Conservation (phyloP, 2,888 invertebrate species). For the Morpho helenor region DNA sequence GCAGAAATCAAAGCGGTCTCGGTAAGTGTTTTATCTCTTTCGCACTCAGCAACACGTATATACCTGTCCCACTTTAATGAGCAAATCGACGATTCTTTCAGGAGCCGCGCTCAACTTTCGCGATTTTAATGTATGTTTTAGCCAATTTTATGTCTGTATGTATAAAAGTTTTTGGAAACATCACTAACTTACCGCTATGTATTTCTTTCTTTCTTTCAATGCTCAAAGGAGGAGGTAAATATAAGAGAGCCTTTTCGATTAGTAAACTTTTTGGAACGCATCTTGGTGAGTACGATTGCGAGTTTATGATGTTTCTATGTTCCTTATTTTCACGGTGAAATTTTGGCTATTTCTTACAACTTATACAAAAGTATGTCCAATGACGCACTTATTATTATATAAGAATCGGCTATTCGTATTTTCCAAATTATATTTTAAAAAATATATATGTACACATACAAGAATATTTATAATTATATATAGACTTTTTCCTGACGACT, state of each 20-base stretch:
- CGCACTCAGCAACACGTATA: slow-evolving; percentile 10
- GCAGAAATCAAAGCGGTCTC: slow-evolving; percentile 95
- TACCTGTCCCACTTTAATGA: slow-evolving; percentile 33
- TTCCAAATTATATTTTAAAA: too few species aligned
- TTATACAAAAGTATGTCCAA: neutral
- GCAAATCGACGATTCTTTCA: slow-evolving; percentile 37
- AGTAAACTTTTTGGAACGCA: slow-evolving; percentile 50
- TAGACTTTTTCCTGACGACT: too few species aligned
- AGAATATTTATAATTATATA: too few species aligned
- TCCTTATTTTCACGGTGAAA: slow-evolving; percentile 20
- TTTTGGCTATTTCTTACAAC: slow-evolving; percentile 13
- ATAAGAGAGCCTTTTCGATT: slow-evolving; percentile 57
- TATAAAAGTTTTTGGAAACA: slow-evolving; percentile 48
- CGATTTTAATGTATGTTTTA: slow-evolving; percentile 49
- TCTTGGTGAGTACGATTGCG: slow-evolving; percentile 59
- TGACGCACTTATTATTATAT: too few species aligned
- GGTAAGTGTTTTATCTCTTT: slow-evolving; percentile 73
- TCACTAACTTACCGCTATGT: slow-evolving; percentile 71
- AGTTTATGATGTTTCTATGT: slow-evolving; percentile 62
- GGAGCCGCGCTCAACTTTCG: slow-evolving; percentile 42
- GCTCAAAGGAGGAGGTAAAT: slow-evolving; percentile 76
- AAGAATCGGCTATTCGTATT: too few species aligned
- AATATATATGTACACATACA: too few species aligned
- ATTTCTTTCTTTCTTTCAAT: slow-evolving; percentile 71
- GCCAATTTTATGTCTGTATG: slow-evolving; percentile 30